phyloP scores from a whole-genome alignment of 1,140 invertebrate genomes.

The Brachionus asplanchnoidis region DNA sequence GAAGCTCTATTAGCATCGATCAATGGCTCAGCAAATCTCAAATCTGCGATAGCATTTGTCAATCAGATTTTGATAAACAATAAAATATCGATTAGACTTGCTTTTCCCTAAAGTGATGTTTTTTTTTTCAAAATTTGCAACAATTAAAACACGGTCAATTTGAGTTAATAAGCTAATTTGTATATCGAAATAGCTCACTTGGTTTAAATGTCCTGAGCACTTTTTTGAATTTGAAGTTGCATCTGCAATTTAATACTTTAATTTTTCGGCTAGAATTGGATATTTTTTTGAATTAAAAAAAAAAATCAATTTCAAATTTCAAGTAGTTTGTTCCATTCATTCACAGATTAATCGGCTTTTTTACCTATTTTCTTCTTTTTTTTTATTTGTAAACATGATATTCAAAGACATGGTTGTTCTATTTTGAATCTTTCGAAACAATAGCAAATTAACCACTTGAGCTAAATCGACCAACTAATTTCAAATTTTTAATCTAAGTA shows the following conservation, averaged over 20 bases:
- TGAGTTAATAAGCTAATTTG: conserved; percentile 30
- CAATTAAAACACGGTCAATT: conserved; percentile 28
- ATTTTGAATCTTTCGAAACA: neutral
- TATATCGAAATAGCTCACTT: neutral
- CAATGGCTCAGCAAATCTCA: neutral
- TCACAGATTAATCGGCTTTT: neutral
- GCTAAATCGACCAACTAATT: neutral
- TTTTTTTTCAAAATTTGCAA: neutral
- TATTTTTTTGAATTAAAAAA: neutral
- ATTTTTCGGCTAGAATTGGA: neutral
- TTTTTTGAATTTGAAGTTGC: neutral
- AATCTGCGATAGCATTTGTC: neutral
- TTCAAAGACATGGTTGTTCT: neutral
- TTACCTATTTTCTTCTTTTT: neutral
- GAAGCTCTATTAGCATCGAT: neutral
- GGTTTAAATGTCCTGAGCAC: neutral
- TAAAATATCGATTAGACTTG: conserved; percentile 14
- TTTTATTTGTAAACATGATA: neutral
- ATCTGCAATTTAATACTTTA: conserved; percentile 38
- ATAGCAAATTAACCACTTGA: neutral
- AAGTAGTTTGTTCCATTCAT: neutral
- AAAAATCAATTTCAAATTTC: conserved; percentile 7
- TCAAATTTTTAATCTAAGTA: neutral
- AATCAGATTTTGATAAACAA: conserved; percentile 5
- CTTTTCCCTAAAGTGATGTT: conserved; percentile 5